Evolutionary conservation across 2,797 vertebrate species (phyloP).

Genomic region (Sylvilagus floridanus): DNA sequence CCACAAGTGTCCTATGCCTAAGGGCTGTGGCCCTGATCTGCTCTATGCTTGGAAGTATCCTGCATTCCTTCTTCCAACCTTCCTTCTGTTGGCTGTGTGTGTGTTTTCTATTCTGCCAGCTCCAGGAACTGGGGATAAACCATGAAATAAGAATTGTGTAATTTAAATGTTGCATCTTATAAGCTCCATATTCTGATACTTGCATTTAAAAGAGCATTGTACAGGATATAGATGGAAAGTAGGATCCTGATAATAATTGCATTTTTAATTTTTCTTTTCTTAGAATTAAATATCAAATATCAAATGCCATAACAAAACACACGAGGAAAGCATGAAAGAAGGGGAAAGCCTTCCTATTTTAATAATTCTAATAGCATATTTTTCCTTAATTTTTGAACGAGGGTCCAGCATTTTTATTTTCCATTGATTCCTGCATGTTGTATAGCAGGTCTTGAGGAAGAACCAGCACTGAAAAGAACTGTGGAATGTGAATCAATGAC

Average conservation of each 20-base stretch:
- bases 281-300: constrained; percentile 18
- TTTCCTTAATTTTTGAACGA: not conserved
- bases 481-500: not conserved
- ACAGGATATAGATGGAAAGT: not conserved
- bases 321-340: not conserved
- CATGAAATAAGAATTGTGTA: not conserved
- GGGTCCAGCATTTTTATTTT: not conserved
- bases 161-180: not conserved
- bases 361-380: not conserved
- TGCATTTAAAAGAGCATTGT: not conserved
- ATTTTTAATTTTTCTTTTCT: not conserved
- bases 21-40: not conserved
- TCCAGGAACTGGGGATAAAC: not conserved
- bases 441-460: not conserved
- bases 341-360: not conserved
- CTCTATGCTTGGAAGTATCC: not conserved
- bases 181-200: not conserved
- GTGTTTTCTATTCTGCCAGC: not conserved
- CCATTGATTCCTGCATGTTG: not conserved
- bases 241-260: not conserved
- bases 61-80: not conserved
- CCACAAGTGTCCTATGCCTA: too few species aligned
- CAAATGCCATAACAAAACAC: not conserved
- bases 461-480: not conserved
- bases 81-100: not conserved